Evolutionary conservation across 2,888 invertebrate species (phyloP), one percentile per base, ranked within the genome.

Genomic region (Drosophila paucipuncta): DNA sequence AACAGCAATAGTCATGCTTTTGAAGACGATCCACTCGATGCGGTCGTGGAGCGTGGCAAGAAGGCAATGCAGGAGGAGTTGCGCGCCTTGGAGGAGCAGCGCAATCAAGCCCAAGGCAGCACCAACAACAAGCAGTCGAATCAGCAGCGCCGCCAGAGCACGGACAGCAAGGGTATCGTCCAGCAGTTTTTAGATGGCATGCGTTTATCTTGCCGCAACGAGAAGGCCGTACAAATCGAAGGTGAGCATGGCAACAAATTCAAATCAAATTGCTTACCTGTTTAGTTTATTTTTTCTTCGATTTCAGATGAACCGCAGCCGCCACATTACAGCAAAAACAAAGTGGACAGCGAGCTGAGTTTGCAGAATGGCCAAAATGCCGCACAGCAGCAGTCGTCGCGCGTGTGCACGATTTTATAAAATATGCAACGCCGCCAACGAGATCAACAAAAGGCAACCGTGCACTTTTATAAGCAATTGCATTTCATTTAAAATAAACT

Each of bases 351-450:
- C 68, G 87, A 89, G 78, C 79, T 79, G 63, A 91, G 81, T 73
- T 76, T 80, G 75, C 87, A 63, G 78, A 85, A 76, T 59, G 82
- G 55, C n/a, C 74, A 74, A 35, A 78, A 77, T 37, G 75, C 73
- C 39, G 84, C 59, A 31, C 55, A 82, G 55, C 78, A 88, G 65
- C 91, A 91, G 63, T 90, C 92, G 63, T 93, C 93, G 50, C 92
- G 92, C 76, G 91, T 93, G 53, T 93, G 93, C 91, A 91, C 92
- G 62, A 92, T 93, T 87, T 92, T 93, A 86, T 93, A 93, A 87
- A 75, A 73, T 25, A 25, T 35, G 71, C 72, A 80, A 30, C 63
- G 57, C 57, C 13, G 28, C 9, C n/a, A n/a, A 57, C 57, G n/a
- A 10, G n/a, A 25, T 54, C 52, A 49, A 60, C 43, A 10, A 22